phyloP scores from a whole-genome alignment of 2,113 vertebrate genomes.

The Pollimyrus isidori region DNA sequence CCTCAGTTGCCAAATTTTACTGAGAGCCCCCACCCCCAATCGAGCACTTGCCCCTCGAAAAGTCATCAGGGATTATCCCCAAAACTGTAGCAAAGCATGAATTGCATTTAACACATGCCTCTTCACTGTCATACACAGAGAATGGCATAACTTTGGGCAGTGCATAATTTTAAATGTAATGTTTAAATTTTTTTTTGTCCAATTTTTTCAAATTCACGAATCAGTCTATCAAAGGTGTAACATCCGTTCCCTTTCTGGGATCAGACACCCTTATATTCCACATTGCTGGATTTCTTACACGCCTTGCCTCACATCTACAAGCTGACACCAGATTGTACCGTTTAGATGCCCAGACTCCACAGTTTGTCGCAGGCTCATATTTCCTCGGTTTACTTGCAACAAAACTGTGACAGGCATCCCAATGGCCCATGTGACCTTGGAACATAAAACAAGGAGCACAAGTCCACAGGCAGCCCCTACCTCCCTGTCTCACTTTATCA shows the following conservation, averaged over 20 bases:
- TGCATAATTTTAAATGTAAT: neutral
- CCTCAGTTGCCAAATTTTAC: neutral
- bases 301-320: neutral
- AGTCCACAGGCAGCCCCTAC: neutral
- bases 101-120: neutral
- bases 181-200: neutral
- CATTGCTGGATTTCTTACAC: neutral
- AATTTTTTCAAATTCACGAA: neutral
- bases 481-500: conserved; percentile 1
- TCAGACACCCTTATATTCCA: neutral
- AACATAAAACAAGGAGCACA: neutral
- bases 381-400: neutral
- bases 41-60: neutral
- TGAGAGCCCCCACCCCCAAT: neutral
- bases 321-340: neutral
- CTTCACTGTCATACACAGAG: neutral
- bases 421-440: neutral
- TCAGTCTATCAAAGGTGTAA: neutral
- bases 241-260: neutral
- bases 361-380: neutral
- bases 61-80: neutral
- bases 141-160: neutral
- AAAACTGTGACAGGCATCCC: neutral
- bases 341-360: neutral
- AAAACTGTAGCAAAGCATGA: neutral